Percentiles rank a stretch among this genome's conserved stretches.
These are phyloP conservation scores for Drosophila demipolita DNA, from an alignment of 2,888 invertebrate species.

Conservation along the genomic window DNA sequence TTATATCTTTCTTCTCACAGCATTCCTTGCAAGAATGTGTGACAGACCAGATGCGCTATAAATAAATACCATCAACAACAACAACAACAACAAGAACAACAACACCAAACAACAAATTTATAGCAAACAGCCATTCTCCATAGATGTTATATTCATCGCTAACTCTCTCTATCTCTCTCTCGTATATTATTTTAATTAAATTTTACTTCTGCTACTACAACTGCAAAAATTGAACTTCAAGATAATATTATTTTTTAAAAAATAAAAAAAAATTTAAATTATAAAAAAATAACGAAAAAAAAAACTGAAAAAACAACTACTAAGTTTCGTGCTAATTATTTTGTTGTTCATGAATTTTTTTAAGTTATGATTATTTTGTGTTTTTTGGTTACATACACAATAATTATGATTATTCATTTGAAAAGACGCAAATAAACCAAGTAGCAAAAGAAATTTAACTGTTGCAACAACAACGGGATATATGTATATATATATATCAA, in stretches of 20 bases:
- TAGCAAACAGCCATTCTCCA: conserved; percentile 84
- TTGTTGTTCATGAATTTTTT: conserved; percentile 61
- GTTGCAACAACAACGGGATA: conserved; percentile 17
- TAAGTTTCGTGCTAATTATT: conserved; percentile 60
- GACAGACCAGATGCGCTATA: conserved; percentile 86
- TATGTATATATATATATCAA: not conserved
- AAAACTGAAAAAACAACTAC: conserved; percentile 60
- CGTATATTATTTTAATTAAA: conserved; percentile 84
- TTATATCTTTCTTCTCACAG: conserved; percentile 84
- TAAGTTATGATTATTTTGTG: conserved; percentile 27
- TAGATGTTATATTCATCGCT: conserved; percentile 84
- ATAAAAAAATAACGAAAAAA: conserved; percentile 78
- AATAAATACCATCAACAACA: conserved; percentile 75
- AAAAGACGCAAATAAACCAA: conserved; percentile 68
- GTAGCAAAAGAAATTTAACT: conserved; percentile 48
- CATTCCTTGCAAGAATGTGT: conserved; percentile 95
- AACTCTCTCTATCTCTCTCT: conserved; percentile 84
- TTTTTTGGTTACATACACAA: conserved; percentile 6
- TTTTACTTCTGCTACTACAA: conserved; percentile 84
- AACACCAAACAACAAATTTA: conserved; percentile 75
- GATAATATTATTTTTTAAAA: conserved; percentile 83
- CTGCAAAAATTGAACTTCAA: conserved; percentile 83
- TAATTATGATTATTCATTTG: conserved; percentile 39
- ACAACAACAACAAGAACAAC: conserved; percentile 59
- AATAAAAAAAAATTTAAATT: conserved; percentile 81